Percentiles rank a stretch among this genome's conserved stretches.
Evolutionary conservation across 37 sponge, comb jelly and placozoan genomes (phyloP).

Genomic region (Cliona cf. orientalis): DNA sequence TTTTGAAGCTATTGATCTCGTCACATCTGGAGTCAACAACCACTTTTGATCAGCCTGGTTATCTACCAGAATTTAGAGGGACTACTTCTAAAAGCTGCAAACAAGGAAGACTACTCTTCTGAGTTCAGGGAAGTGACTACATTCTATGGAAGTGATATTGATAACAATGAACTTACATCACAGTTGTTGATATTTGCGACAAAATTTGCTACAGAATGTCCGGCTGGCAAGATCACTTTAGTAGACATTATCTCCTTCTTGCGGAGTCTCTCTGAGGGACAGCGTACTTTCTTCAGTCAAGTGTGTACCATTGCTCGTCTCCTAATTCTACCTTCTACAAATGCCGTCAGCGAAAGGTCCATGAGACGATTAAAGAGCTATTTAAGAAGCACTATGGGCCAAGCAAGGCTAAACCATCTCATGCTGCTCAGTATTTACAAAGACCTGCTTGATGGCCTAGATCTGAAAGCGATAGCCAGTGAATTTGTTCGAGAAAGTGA

Average conservation of each 20-base stretch:
- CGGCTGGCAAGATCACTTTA: neutral
- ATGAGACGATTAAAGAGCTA: constrained; percentile 59
- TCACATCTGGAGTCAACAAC: constrained; percentile 2
- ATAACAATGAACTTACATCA: constrained; percentile 1
- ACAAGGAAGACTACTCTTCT: constrained; percentile 7
- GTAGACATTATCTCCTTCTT: constrained; percentile 28
- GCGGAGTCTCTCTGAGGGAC: constrained; percentile 32
- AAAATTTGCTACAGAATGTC: neutral
- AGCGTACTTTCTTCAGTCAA: constrained; percentile 36
- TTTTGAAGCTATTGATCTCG: constrained; percentile 73
- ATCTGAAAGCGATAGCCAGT: constrained; percentile 52
- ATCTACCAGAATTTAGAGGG: constrained; percentile 54
- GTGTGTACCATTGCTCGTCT: constrained; percentile 42
- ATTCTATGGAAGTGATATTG: constrained; percentile 31
- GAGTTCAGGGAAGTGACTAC: constrained; percentile 2
- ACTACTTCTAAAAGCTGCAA: constrained; percentile 14
- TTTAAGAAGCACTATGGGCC: constrained; percentile 56
- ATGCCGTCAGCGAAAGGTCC: constrained; percentile 59
- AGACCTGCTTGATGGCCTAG: constrained; percentile 48
- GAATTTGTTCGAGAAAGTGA: constrained; percentile 71
- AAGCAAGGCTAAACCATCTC: constrained; percentile 43
- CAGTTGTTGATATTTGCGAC: constrained; percentile 19
- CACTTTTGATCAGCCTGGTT: constrained; percentile 63
- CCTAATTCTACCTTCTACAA: constrained; percentile 51
- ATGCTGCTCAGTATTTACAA: constrained; percentile 67